phyloP scores from a whole-genome alignment of 30 jellyfish, hydroid and myxozoan genomes.

The Hydractinia echinata region DNA sequence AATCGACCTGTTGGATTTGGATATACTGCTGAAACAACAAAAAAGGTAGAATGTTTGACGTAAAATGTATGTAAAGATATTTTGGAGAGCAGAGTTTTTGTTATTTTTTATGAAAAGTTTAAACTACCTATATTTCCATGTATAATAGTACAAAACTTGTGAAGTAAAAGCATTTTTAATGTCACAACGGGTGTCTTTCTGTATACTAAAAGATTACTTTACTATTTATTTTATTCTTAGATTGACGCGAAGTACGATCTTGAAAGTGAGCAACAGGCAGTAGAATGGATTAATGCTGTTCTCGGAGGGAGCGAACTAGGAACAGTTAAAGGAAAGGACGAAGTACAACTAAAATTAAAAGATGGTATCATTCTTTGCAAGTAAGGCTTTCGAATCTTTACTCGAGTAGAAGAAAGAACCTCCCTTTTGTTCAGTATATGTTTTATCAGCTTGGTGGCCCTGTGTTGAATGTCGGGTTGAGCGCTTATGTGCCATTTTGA shows the following conservation, averaged over 20 bases:
- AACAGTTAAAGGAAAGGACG: conserved; percentile 57
- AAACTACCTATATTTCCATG: too few relatives aligned
- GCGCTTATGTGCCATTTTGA: too few relatives aligned
- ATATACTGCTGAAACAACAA: conserved; percentile 79
- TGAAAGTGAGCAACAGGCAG: conserved; percentile 79
- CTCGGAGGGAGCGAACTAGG: conserved; percentile 56
- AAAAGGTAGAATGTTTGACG: conserved; percentile 47
- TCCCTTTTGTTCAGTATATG: too few relatives aligned
- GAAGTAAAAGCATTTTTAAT: too few relatives aligned
- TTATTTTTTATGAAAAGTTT: too few relatives aligned
- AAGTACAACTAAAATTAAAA: conserved; percentile 48
- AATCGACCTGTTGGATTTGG: conserved; percentile 94
- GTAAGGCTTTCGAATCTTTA: not conserved
- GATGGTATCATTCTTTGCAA: conserved; percentile 77
- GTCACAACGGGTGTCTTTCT: too few relatives aligned
- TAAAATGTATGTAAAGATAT: not conserved
- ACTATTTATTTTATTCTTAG: conserved; percentile 1
- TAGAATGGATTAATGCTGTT: conserved; percentile 62
- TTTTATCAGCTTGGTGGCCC: not conserved
- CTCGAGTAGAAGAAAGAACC: not conserved
- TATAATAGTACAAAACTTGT: too few relatives aligned
- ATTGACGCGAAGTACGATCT: conserved; percentile 65
- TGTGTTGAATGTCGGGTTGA: not conserved
- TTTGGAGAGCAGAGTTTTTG: too few relatives aligned
- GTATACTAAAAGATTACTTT: too few relatives aligned